Base-by-base conservation (phyloP, 2,113 vertebrate genomes). In the Mola mola region DNA sequence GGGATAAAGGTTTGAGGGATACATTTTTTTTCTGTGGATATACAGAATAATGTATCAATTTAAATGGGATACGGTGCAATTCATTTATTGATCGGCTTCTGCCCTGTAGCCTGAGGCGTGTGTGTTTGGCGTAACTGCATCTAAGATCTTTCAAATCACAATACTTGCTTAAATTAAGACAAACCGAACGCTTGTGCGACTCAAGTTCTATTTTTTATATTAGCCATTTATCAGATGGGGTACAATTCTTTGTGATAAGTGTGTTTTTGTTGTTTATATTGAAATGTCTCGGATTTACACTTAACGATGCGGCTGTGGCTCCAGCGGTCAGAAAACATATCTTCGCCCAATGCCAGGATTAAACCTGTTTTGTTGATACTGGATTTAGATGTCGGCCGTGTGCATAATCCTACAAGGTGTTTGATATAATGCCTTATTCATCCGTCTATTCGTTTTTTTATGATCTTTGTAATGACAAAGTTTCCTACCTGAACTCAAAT, bases 391-490 rank as follows among this genome's bases (percentile, higher is more conserved):
- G 20, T 28, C 57, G 40, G 40, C 47, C 7, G 17, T 15, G 22
- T 41, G 44, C 12, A 9, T 49, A 38, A 43, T 53, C 46, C 40
- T 29, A 21, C 19, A 48, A 58, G 19, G 29, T 61, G 55, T 56
- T 60, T 5, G n/a, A 17, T 31, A 49, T 16, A 75, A 79, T 79
- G 84, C 88, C 82, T 88, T 87, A 84, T 79, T 72, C 4, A 51
- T 51, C 19, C 75, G 73, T 81, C 73, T 69, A 78, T 67, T 53
- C 52, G 63, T 74, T 69, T 82, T 85, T 72, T 16, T 72, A 61
- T 72, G 3, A 8, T n/a, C 64, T 77, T 80, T 88, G 29, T 70
- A 82, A 64, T 12, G 10, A 57, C 20, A 55, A 16, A 4, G 16
- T 51, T 41, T 61, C 48, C 48, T 66, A 51, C 55, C 34, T 59